Evolutionary conservation across 2,888 invertebrate species (phyloP), one percentile per base, ranked within the genome.

Genomic region (Ectemnius cavifrons): DNA sequence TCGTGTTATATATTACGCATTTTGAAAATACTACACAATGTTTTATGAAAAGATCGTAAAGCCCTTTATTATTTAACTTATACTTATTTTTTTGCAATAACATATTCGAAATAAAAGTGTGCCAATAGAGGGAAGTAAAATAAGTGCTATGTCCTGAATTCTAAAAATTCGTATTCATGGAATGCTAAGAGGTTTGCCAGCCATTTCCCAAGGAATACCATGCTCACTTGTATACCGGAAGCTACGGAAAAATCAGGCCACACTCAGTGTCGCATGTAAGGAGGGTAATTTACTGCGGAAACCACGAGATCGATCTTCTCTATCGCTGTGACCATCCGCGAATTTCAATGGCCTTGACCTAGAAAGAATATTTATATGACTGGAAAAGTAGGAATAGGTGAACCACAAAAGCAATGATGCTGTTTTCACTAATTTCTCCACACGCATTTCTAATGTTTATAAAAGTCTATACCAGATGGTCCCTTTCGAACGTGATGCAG

Each of bases 181-280:
- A 37, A 27, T 52, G 58, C 45, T 20, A 46, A 18, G 65, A 58
- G 61, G n/a, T 52, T 8, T 13, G 47, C 65, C 59, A 63, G 27
- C 37, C 49, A 8, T 70, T 70, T 27, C 16, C 61, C 57, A 27
- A 27, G 11, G n/a, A 27, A 11, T 60, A 45, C 14, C 52, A 20
- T 23, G 68, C 49, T 56, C 65, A 66, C 65, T 66, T 46, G 23
- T 28, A 18, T 47, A 28, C 28, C 60, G 71, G 60, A 71, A 75
- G 66, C 20, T 16, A 8, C 13, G 16, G 57, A 52, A 57, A 71
- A 77, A 75, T 58, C 18, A 46, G 75, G 68, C 37, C 75, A 57
- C 14, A 16, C 27, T 16, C 27, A 27, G 20, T 18, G 45, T n/a
- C 11, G 57, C 27, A 28, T n/a, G 23, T 18, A 57, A 69, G 49